Conservation (phyloP, 2,888 invertebrate genomes). For the Seira musarum region DNA sequence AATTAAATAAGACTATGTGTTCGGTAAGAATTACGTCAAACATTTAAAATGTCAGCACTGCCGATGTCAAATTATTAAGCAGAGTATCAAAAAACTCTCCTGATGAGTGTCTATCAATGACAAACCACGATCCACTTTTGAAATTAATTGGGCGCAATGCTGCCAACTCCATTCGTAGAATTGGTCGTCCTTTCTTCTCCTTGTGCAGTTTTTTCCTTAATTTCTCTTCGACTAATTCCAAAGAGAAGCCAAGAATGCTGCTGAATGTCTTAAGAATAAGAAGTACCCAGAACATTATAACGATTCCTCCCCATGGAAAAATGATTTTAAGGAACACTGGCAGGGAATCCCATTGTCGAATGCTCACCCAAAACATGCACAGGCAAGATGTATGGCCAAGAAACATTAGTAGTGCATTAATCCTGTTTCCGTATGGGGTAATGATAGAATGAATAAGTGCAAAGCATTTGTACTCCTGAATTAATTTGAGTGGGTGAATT, state of each 20-base stretch:
- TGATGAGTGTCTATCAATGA: no score
- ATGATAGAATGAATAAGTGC: not conserved
- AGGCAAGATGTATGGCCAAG: not conserved
- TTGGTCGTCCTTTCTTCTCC: not conserved
- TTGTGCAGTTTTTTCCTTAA: not conserved
- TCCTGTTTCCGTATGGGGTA: not conserved
- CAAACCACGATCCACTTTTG: no score
- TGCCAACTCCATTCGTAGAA: no score
- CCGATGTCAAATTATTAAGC: no score
- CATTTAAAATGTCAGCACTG: no score
- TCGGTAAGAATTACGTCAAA: no score
- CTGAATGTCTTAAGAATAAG: no score
- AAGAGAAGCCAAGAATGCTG: not conserved
- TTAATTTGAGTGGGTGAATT: not conserved
- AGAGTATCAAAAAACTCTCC: no score
- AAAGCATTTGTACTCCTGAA: not conserved
- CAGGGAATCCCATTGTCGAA: not conserved
- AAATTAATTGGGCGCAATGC: no score
- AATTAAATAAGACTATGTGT: no score
- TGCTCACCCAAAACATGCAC: not conserved
- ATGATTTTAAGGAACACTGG: not conserved
- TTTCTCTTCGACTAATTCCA: not conserved
- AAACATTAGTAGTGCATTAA: not conserved
- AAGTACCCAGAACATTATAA: no score
- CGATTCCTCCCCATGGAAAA: not conserved